A percentile compares a stretch with the other conserved stretches of the same genome.
These are phyloP conservation scores for Sapajus apella DNA, from an alignment of 2,113 vertebrate genomes.

Conservation along the genomic window DNA sequence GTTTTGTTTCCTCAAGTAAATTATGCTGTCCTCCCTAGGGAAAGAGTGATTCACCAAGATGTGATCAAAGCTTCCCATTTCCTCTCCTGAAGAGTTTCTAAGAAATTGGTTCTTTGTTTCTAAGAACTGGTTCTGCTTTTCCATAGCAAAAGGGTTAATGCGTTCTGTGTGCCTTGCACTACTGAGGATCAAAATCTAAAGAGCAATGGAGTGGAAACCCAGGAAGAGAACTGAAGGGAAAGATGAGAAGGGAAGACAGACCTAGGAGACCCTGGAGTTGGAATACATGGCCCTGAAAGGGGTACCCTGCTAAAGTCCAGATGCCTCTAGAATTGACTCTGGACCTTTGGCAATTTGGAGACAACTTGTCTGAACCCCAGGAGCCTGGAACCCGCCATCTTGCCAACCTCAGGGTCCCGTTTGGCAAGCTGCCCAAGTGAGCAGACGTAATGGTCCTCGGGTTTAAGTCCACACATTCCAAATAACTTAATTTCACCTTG, in stretches of 20 bases:
- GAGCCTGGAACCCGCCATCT: neutral
- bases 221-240: neutral
- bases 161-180: neutral
- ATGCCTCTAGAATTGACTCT: neutral
- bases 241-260: neutral
- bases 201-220: neutral
- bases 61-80: neutral
- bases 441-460: neutral
- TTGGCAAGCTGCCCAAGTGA: neutral
- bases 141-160: neutral
- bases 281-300: neutral
- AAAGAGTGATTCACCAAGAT: neutral
- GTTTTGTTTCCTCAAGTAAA: slow-evolving; percentile 16
- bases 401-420: neutral
- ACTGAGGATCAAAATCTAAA: neutral
- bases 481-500: neutral
- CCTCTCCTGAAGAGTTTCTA: neutral
- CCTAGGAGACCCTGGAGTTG: neutral
- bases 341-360: neutral
- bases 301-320: neutral
- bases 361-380: neutral
- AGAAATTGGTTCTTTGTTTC: neutral
- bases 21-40: neutral
- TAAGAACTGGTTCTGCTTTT: neutral
- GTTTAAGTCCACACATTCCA: neutral